These are phyloP conservation scores for Plemyria rubiginata DNA, from an alignment of 2,888 invertebrate species.

Conservation along the genomic window DNA sequence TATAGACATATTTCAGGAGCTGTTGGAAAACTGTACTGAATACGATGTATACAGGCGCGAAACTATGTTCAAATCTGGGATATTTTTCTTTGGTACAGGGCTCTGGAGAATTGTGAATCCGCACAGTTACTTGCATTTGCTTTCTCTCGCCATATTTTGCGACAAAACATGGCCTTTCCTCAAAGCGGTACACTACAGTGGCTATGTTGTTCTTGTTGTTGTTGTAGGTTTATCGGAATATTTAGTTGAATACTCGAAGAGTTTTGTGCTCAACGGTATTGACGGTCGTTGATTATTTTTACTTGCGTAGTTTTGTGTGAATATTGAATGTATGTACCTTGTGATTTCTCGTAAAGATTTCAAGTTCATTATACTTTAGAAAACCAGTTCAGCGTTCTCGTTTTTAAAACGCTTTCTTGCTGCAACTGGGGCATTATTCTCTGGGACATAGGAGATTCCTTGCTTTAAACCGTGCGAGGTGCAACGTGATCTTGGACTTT, in stretches of 20 bases:
- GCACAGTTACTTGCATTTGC: conserved; percentile 89
- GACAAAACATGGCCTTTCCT: conserved; percentile 93
- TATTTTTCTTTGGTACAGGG: conserved; percentile 89
- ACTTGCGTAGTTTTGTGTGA: conserved; percentile 9
- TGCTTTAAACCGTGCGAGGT: no score
- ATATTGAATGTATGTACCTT: conserved; percentile 3
- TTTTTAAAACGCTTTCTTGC: conserved; percentile 12
- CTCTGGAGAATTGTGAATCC: conserved; percentile 92
- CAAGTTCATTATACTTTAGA: conserved; percentile 1
- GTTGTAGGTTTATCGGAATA: conserved; percentile 90
- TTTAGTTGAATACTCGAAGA: conserved; percentile 70
- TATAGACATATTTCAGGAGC: conserved; percentile 91
- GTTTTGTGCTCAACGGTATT: conserved; percentile 53
- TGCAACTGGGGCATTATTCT: no score
- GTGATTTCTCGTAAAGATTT: conserved; percentile 16
- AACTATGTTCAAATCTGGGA: conserved; percentile 87
- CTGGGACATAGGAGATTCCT: no score
- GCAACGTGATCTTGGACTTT: no score
- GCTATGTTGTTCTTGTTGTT: conserved; percentile 88
- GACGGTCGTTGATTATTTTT: conserved; percentile 49
- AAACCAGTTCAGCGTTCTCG: conserved; percentile 23
- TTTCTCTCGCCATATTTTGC: conserved; percentile 91
- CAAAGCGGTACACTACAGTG: conserved; percentile 87
- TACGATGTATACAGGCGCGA: conserved; percentile 81
- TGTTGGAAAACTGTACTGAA: conserved; percentile 87